phyloP scores from a whole-genome alignment of 2,797 vertebrate species.

The Sebastes aleutianus region DNA sequence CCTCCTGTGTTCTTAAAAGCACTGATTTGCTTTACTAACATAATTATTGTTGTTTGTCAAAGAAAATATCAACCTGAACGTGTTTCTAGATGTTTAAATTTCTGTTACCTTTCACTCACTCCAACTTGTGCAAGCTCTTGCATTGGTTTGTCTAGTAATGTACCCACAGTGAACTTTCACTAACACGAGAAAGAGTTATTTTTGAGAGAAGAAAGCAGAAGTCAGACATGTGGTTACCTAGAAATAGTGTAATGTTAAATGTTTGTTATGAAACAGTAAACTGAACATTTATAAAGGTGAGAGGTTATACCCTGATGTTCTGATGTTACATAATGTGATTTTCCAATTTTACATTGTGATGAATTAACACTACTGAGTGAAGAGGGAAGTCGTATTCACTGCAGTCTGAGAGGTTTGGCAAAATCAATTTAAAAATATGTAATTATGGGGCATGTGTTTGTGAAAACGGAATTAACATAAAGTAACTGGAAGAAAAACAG shows the following conservation, averaged over 20 bases:
- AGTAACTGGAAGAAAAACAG: neutral
- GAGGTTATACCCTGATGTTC: neutral
- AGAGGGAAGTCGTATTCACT: neutral
- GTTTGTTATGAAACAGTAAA: neutral
- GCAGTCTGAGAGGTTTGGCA: neutral
- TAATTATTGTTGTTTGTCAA: neutral
- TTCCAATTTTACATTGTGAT: neutral
- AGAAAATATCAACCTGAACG: neutral
- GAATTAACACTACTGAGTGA: neutral
- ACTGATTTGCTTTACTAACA: slow-evolving; percentile 37
- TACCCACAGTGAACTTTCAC: neutral
- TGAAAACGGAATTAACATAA: neutral
- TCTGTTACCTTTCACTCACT: neutral
- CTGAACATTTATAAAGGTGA: neutral
- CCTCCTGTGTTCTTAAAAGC: neutral
- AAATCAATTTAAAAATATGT: neutral
- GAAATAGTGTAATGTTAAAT: neutral
- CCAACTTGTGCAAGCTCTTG: neutral
- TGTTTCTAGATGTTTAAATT: neutral
- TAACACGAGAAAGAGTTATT: neutral
- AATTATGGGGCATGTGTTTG: neutral
- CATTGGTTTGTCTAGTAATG: neutral
- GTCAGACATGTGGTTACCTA: slow-evolving; percentile 7
- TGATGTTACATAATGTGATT: neutral
- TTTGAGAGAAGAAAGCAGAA: slow-evolving; percentile 21